These are phyloP conservation scores for Gulo gulo DNA, from an alignment of 2,113 vertebrate genomes.

Conservation along the genomic window DNA sequence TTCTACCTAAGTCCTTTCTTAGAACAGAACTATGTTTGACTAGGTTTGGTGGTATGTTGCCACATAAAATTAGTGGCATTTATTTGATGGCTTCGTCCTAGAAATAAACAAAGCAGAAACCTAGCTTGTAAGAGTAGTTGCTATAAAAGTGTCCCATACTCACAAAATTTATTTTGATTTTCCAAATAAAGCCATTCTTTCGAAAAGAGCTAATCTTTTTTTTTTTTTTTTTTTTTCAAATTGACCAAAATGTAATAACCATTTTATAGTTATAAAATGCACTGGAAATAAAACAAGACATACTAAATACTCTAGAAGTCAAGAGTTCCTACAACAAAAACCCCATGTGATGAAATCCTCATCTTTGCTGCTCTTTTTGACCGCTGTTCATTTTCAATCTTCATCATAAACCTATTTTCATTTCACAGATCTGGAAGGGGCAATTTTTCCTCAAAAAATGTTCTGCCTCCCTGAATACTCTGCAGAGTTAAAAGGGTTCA, in stretches of 20 bases:
- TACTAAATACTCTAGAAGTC: background rate
- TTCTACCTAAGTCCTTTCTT: background rate
- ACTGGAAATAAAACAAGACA: background rate
- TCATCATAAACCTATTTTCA: background rate
- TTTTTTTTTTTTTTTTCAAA: no score
- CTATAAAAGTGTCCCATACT: background rate
- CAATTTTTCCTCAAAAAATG: background rate
- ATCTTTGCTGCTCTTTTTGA: background rate
- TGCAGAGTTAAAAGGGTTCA: background rate
- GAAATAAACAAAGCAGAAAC: background rate
- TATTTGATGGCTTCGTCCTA: background rate
- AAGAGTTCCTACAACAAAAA: background rate
- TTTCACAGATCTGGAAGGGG: background rate
- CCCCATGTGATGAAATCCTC: background rate
- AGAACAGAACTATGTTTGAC: background rate
- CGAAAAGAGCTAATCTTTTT: no score
- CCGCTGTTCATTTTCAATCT: background rate
- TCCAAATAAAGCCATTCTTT: background rate
- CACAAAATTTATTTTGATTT: background rate
- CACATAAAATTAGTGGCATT: background rate
- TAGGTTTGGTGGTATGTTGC: background rate
- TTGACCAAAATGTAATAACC: background rate
- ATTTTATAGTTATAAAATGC: background rate
- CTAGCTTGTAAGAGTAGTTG: background rate
- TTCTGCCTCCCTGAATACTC: background rate